Evolutionary conservation across 2,797 vertebrate species (phyloP), one percentile per base, ranked within the genome.

Genomic region (Cuniculus paca): DNA sequence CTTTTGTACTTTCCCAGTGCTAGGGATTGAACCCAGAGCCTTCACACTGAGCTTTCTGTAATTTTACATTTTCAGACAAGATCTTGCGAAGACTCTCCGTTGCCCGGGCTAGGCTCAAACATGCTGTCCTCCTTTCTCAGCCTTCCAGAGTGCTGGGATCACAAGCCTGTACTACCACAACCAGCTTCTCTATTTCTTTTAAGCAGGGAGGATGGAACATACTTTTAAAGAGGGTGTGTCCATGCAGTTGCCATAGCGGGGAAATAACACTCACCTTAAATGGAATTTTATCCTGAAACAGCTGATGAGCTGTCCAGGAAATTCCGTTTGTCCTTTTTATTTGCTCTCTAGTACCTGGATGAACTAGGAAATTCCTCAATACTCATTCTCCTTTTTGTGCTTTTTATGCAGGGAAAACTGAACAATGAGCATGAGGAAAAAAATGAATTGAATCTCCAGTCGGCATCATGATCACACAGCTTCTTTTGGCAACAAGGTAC

Each of bases 381-480:
- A 2, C 17, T 65, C 31, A 19, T 2, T 88, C 39, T 63, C 85
- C 22, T 74, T 12, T 87, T 24, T n/a, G 5, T 54, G 4, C 9
- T 9, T 31, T 39, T 91, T 19, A n/a, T 28, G 14, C 42, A 42
- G 31, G 19, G 24, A 48, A 50, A n/a, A 16, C 22, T 34, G 16
- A 6, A 26, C 2, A 4, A 1, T 19, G 26, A 42, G 42, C 5
- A 0, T 1, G 2, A 52, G 3, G 13, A 54, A 6, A 36, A 16
- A 72, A 72, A 42, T 11, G 11, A 70, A 31, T 11, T 0, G 20
- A 31, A 20, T 26, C 20, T 36, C 36, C 24, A 39, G 52, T 31
- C 24, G 39, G 52, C 11, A 13, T 68, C 11, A 1, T 2, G 19
- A 12, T 24, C 17, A 48, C 13, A 2, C 1, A 0, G 7, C 8